Percentiles rank a stretch among this genome's conserved stretches.
Conservation (phyloP, 2,797 vertebrate species). For the Ataeniobius toweri region DNA sequence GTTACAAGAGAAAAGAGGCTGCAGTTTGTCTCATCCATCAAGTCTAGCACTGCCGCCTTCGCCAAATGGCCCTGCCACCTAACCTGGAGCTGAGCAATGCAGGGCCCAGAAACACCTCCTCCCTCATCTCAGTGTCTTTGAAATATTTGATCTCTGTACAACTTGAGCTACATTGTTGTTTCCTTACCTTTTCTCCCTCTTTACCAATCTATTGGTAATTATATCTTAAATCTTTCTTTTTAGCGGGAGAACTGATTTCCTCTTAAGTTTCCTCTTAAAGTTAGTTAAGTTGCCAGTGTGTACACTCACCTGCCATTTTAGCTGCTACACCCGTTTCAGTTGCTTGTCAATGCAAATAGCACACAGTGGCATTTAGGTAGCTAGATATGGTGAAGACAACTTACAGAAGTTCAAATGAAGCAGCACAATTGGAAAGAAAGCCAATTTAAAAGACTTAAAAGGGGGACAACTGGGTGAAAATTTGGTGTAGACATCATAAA, state of each 20-base stretch:
- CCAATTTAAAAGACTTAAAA: background rate
- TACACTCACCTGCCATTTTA: background rate
- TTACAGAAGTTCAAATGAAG: background rate
- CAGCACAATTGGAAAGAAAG: background rate
- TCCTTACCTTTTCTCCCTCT: constrained; percentile 22
- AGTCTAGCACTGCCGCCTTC: constrained; percentile 71
- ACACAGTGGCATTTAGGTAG: background rate
- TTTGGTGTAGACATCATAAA: background rate
- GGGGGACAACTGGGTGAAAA: too few species aligned
- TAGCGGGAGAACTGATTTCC: too few species aligned
- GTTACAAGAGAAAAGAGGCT: constrained; percentile 81
- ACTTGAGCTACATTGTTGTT: constrained; percentile 18
- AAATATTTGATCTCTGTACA: constrained; percentile 34
- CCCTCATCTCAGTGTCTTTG: constrained; percentile 2
- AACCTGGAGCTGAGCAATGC: constrained; percentile 60
- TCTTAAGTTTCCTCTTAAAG: background rate
- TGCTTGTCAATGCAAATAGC: background rate
- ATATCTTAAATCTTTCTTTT: background rate
- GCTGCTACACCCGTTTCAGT: background rate
- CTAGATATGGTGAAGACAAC: background rate
- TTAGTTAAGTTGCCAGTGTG: background rate
- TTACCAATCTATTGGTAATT: constrained; percentile 3
- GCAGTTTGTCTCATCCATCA: constrained; percentile 80
- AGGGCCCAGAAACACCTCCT: constrained; percentile 31
- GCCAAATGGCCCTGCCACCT: constrained; percentile 78